Percentiles rank a stretch among this genome's conserved stretches.
phyloP scores from a whole-genome alignment of 2,797 vertebrate genomes.

The Ceyx erithaca region DNA sequence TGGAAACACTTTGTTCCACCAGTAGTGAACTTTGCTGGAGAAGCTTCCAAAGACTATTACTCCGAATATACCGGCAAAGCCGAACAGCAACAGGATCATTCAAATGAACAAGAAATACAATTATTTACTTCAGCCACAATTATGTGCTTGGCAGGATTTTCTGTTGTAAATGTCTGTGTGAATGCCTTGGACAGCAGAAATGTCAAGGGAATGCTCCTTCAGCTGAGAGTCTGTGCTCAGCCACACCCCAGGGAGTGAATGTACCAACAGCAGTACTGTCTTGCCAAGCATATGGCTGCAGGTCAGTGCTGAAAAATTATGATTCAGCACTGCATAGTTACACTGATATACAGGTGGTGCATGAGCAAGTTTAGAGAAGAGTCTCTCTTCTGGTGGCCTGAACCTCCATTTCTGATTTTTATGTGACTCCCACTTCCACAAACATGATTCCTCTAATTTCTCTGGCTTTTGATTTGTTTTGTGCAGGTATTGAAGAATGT shows the following conservation, averaged over 20 bases:
- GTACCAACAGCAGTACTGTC: not conserved
- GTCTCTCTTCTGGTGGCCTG: fast-evolving
- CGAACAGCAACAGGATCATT: not conserved
- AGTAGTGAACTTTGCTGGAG: not conserved
- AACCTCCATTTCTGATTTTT: not conserved
- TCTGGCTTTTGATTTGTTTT: not conserved
- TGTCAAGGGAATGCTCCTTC: not conserved
- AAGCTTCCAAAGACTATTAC: not conserved
- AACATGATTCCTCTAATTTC: not conserved
- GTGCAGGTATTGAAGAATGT: not conserved
- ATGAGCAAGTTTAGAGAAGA: not conserved
- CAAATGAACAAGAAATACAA: not conserved
- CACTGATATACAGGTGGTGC: not conserved
- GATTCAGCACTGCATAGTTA: not conserved
- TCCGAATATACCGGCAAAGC: not conserved
- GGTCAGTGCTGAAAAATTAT: not conserved
- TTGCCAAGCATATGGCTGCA: not conserved
- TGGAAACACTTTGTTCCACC: not conserved
- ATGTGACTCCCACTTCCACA: not conserved
- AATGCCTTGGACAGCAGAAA: not conserved
- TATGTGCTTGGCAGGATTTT: not conserved
- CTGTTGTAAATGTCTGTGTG: not conserved
- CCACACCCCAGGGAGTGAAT: not conserved
- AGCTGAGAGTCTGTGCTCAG: not conserved
- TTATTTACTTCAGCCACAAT: not conserved